Percentiles rank a stretch among this genome's conserved stretches.
Evolutionary conservation across 1,140 invertebrate genomes (phyloP).

Genomic region (Drosophila kepulauana): DNA sequence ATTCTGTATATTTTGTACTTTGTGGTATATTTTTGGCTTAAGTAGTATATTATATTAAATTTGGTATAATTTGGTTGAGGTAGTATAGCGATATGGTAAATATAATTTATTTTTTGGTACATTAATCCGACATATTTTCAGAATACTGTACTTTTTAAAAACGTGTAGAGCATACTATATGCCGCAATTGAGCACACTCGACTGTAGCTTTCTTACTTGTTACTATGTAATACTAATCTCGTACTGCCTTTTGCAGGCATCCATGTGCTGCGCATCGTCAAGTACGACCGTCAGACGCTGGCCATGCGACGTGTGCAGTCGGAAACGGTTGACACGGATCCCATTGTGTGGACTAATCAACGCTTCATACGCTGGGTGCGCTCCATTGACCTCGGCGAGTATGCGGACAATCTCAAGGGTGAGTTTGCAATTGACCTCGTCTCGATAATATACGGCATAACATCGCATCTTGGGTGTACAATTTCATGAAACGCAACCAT

Average conservation of each 20-base stretch:
- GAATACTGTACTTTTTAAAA: too few relatives aligned
- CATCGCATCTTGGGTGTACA: background rate
- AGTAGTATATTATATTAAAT: too few relatives aligned
- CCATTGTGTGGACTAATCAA: slow-evolving; percentile 97
- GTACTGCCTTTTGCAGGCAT: slow-evolving; percentile 86
- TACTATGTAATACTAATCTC: too few relatives aligned
- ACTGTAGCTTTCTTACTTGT: too few relatives aligned
- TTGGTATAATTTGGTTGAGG: too few relatives aligned
- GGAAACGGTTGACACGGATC: slow-evolving; percentile 94
- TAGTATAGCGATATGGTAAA: too few relatives aligned
- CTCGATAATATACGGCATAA: background rate
- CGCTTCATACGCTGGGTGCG: slow-evolving; percentile 96
- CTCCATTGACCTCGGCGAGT: slow-evolving; percentile 96
- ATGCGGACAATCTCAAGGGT: slow-evolving; percentile 97
- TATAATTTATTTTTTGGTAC: too few relatives aligned
- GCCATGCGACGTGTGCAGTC: slow-evolving; percentile 94
- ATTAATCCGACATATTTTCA: too few relatives aligned
- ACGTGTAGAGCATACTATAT: too few relatives aligned
- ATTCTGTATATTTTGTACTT: too few relatives aligned
- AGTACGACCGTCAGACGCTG: slow-evolving; percentile 96
- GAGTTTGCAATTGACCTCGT: slow-evolving; percentile 45
- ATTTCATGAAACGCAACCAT: background rate
- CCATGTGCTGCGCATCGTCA: slow-evolving; percentile 95
- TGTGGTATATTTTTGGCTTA: too few relatives aligned
- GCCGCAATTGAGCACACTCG: too few relatives aligned